Base-by-base conservation (phyloP, 2,888 invertebrate genomes). In the Pecten maximus region DNA sequence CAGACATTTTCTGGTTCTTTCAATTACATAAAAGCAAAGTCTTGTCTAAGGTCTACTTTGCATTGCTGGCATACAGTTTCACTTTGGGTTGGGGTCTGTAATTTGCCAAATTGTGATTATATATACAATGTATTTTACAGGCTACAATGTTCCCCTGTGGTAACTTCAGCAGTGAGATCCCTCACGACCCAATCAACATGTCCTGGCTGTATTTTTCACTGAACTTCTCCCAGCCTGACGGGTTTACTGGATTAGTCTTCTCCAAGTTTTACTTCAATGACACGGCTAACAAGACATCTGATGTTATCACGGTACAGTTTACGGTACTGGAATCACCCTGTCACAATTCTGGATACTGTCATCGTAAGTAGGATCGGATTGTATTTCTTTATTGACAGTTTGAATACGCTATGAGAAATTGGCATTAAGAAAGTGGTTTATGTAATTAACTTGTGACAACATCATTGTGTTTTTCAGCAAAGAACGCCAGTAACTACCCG, bases 281-380 rank as follows among this genome's bases (percentile, higher is more conserved):
- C 87, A 87, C 86, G 0, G 90, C 40, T 23, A 87, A 86, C 39
- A 50, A 87, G 8, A 87, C 89, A 23, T 92, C 93, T 54, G 74
- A 88, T 2, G 89, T 91, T 0, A 89, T 91, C n/a, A 92, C 92
- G 2, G 86, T 93, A 44, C 87, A 91, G 28, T 92, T 93, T 39
- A 90, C 89, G 0, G 87, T 93, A 2, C 91, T 93, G 91, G 91
- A 92, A 86, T 89, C 89, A 16, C 93, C 92, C 4, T 93, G 93
- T 90, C 87, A 92, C 48, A 92, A 93, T 88, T 89, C 60, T 16
- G 92, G 91, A 39, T 90, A 60, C 16, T 93, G 92, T 89, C 40
- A 44, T 40, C 60, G 92, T 93, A 88, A 89, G 91, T 91, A 12
- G 2, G 48, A 48, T 48, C 19, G 48, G 19, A 54, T 19, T 23